Evolutionary conservation across 2,797 vertebrate genomes (phyloP).

Genomic region (Emydoidea blandingii): DNA sequence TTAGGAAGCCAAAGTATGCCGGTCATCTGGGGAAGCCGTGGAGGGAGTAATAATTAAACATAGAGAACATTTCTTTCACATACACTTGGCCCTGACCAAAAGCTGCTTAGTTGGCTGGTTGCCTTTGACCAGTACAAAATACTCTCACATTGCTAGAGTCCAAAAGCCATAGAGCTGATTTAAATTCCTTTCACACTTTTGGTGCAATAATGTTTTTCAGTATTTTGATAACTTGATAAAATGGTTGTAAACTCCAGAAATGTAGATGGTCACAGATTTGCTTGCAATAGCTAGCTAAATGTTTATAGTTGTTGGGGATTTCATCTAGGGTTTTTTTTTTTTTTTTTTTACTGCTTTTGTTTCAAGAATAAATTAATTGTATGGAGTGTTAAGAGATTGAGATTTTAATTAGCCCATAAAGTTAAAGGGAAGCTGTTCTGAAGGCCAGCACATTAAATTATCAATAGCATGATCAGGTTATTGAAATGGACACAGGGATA

Average conservation of each 20-base stretch:
- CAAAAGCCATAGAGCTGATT: neutral
- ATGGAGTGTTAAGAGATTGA: neutral
- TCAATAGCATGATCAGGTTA: neutral
- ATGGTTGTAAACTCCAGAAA: conserved; percentile 5
- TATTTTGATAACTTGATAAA: neutral
- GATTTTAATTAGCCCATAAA: conserved; percentile 1
- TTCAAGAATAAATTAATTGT: conserved; percentile 33
- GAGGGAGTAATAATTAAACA: conserved; percentile 43
- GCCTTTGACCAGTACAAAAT: conserved; percentile 45
- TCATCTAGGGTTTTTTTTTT: accelerated
- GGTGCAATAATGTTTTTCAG: neutral
- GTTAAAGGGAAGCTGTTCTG: neutral
- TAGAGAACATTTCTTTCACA: neutral
- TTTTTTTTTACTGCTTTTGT: neutral
- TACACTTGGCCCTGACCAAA: neutral
- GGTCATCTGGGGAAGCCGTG: neutral
- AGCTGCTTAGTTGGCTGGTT: conserved; percentile 5
- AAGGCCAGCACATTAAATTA: neutral
- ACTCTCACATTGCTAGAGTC: neutral
- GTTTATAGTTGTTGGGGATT: neutral
- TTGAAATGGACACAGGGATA: neutral
- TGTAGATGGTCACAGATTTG: neutral
- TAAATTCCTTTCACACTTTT: neutral
- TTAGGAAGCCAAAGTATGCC: neutral
- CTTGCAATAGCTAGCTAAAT: accelerated